These are phyloP conservation scores for Syngnathoides biaculeatus DNA, from an alignment of 2,113 vertebrate genomes.

Conservation along the genomic window DNA sequence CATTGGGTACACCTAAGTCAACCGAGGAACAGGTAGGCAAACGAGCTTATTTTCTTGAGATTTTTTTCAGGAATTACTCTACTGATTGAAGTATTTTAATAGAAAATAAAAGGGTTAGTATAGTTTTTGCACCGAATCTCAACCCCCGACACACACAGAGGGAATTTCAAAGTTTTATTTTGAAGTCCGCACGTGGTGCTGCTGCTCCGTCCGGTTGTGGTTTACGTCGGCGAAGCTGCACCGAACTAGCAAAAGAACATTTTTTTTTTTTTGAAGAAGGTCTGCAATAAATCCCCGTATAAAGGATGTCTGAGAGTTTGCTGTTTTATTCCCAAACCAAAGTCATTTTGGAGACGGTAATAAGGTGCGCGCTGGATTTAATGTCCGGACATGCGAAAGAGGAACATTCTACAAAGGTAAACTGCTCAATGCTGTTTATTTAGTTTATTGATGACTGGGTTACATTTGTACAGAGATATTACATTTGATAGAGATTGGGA, in stretches of 20 bases:
- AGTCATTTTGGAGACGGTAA: conserved; percentile 42
- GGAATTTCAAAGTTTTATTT: conserved; percentile 42
- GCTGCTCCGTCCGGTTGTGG: conserved; percentile 20
- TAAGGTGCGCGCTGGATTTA: conserved; percentile 17
- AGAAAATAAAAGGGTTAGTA: neutral
- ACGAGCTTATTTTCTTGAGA: neutral
- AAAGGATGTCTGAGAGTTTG: conserved; percentile 27
- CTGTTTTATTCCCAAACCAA: conserved; percentile 46
- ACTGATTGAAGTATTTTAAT: neutral
- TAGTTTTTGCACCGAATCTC: neutral
- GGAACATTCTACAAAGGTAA: conserved; percentile 13
- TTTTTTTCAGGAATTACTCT: neutral
- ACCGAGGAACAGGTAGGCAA: too few relatives aligned
- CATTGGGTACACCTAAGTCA: too few relatives aligned
- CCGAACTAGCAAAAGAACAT: neutral
- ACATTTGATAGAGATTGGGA: neutral
- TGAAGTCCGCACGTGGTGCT: conserved; percentile 21
- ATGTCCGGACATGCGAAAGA: neutral
- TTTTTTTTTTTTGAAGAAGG: neutral
- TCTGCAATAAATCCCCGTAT: neutral
- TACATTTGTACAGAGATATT: conserved; percentile 7
- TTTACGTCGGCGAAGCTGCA: neutral
- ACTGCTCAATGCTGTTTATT: neutral
- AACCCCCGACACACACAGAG: too few relatives aligned
- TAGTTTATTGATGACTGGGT: neutral